Base-by-base conservation (phyloP, 2,113 vertebrate genomes). In the Thamnaconus septentrionalis region DNA sequence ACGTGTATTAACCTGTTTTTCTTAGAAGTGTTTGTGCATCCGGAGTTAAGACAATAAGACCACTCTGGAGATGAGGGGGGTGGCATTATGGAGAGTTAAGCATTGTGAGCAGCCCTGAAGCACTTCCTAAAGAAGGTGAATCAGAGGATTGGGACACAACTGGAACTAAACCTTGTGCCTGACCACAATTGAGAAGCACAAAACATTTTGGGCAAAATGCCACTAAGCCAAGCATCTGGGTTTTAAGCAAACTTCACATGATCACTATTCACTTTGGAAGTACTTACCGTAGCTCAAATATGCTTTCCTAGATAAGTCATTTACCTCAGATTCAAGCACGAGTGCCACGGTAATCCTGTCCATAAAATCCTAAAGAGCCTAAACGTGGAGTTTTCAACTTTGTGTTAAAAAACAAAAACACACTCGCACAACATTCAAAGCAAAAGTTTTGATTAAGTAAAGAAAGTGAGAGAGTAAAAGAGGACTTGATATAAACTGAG, bases 111-210 rank as follows among this genome's bases (percentile, higher is more conserved):
- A 88, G 85, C 86, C 89, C 87, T 64, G 79, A 73, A 87, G 89
- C 87, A 84, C 82, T 87, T 90, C 85, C 87, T 88, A 83, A 83
- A 87, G 83, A 85, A 88, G 85, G 87, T 91, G 90, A 91, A 88
- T 91, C 90, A 91, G 88, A 88, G 87, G 86, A 90, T 87, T 90
- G 86, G 84, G 82, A 90, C 82, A 88, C 66, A 73, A 80, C 74
- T 90, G 89, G 66, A 90, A 90, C 88, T 90, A 89, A 88, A 89
- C 83, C 83, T 74, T 84, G 63, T 69, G 80, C 84, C 85, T 84
- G 89, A 90, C 89, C 72, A 84, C 61, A 83, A 87, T 89, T 77
- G 78, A 84, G 80, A 81, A 73, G 79, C 78, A 80, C 66, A 75
- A 85, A 87, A 85, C 80, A 76, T 71, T 84, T 85, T 80, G 68